Percentiles rank a stretch among this genome's conserved stretches.
Evolutionary conservation across 2,113 vertebrate species (phyloP).

Genomic region (Smithornis capensis): DNA sequence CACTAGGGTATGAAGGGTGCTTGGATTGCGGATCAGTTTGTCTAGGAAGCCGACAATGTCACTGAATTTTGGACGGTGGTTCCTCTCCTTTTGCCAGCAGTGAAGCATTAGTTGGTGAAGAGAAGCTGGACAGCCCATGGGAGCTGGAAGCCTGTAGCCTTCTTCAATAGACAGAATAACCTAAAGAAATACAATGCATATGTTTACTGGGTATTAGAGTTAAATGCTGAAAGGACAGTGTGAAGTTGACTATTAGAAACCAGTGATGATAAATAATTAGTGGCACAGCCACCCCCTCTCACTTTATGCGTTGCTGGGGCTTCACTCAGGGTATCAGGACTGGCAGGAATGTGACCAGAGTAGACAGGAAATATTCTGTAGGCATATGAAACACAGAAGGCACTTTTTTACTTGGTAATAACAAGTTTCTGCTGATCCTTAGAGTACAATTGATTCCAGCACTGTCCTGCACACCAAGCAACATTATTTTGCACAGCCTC

Average conservation of each 20-base stretch:
- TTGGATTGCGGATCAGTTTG: conserved; percentile 94
- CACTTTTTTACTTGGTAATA: not conserved
- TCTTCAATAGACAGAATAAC: conserved; percentile 96
- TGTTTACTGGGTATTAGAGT: not conserved
- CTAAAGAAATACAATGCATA: conserved; percentile 61
- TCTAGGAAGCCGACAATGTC: conserved; percentile 94
- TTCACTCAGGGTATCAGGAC: not conserved
- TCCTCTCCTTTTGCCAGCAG: conserved; percentile 97
- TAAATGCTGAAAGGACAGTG: not conserved
- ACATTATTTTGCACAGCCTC: not conserved
- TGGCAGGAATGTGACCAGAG: not conserved
- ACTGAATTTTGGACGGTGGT: conserved; percentile 90
- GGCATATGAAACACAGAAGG: not conserved
- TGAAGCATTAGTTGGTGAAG: conserved; percentile 96
- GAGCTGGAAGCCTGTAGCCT: conserved; percentile 93
- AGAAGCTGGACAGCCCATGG: conserved; percentile 92
- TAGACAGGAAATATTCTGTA: not conserved
- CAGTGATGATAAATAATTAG: not conserved
- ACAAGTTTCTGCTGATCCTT: not conserved
- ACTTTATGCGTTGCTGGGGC: not conserved
- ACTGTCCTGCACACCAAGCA: not conserved
- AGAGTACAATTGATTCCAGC: not conserved
- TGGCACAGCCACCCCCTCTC: not conserved
- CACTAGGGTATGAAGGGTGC: conserved; percentile 89
- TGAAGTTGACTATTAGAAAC: not conserved